phyloP scores from a whole-genome alignment of 2,113 vertebrate species.

The Cephalopholis sonnerati region DNA sequence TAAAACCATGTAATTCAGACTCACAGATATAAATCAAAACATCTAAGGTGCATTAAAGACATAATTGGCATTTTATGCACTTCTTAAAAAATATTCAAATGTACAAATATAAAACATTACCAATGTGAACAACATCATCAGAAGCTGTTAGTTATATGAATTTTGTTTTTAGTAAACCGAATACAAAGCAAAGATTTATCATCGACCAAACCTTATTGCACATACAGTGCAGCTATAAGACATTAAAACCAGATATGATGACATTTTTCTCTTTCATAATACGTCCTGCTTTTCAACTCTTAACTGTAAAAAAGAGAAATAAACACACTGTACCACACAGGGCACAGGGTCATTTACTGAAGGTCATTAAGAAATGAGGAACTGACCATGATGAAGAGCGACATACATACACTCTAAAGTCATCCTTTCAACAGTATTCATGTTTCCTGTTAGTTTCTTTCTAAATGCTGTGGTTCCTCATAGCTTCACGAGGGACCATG shows the following conservation, averaged over 20 bases:
- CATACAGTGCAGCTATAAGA: background rate
- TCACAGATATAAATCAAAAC: background rate
- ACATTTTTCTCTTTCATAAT: background rate
- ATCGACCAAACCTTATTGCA: too few relatives aligned
- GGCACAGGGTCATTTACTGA: background rate
- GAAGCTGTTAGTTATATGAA: background rate
- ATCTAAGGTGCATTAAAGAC: background rate
- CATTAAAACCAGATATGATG: too few relatives aligned
- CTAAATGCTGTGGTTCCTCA: background rate
- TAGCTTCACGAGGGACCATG: too few relatives aligned
- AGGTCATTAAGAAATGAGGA: background rate
- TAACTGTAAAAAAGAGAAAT: too few relatives aligned
- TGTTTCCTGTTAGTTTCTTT: background rate
- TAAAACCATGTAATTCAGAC: background rate
- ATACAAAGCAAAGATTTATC: background rate
- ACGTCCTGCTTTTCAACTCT: too few relatives aligned
- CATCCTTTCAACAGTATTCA: background rate
- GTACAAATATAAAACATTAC: background rate
- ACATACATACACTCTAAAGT: too few relatives aligned
- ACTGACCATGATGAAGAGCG: background rate
- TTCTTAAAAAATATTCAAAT: background rate
- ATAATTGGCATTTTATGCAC: background rate
- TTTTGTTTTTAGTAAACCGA: background rate
- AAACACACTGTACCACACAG: background rate
- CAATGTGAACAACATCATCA: background rate